Percentiles rank a stretch among this genome's conserved stretches.
phyloP scores from a whole-genome alignment of 2,888 invertebrate species.

The Hypsopygia costalis region DNA sequence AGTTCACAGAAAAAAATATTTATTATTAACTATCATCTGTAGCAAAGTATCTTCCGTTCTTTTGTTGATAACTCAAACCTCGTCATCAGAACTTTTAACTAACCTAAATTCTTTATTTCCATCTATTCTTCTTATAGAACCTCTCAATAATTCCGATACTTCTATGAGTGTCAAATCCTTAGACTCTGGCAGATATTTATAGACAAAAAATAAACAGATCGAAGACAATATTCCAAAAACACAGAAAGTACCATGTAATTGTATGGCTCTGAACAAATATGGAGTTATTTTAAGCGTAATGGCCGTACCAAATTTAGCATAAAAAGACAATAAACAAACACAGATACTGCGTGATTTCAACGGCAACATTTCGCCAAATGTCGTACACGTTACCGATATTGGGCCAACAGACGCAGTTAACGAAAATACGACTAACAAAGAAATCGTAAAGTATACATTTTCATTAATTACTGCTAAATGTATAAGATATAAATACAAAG shows the following conservation, averaged over 20 bases:
- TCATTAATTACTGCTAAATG: conserved; percentile 30
- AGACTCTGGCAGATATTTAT: conserved; percentile 26
- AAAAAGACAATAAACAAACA: conserved; percentile 34
- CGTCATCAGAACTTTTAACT: neutral
- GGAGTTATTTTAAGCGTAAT: conserved; percentile 44
- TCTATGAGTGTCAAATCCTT: conserved; percentile 23
- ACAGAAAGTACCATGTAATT: conserved; percentile 42
- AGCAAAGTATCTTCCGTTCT: too few species aligned
- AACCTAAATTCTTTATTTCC: conserved; percentile 3
- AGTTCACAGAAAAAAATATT: too few species aligned
- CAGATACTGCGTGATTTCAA: conserved; percentile 40
- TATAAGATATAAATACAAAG: conserved; percentile 45
- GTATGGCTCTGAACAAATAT: conserved; percentile 34
- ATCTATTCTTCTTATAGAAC: neutral
- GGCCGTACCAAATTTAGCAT: conserved; percentile 37
- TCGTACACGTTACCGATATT: conserved; percentile 45
- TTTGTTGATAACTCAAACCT: too few species aligned
- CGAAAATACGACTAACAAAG: conserved; percentile 40
- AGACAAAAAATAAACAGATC: conserved; percentile 17
- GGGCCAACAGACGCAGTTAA: conserved; percentile 53
- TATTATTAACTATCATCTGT: too few species aligned
- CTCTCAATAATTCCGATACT: neutral
- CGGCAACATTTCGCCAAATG: conserved; percentile 50
- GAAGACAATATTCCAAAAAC: conserved; percentile 23
- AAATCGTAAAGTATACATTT: conserved; percentile 40